Evolutionary conservation across 2,888 invertebrate species (phyloP), one percentile per base, ranked within the genome.

Genomic region (Cephus rjabovi): DNA sequence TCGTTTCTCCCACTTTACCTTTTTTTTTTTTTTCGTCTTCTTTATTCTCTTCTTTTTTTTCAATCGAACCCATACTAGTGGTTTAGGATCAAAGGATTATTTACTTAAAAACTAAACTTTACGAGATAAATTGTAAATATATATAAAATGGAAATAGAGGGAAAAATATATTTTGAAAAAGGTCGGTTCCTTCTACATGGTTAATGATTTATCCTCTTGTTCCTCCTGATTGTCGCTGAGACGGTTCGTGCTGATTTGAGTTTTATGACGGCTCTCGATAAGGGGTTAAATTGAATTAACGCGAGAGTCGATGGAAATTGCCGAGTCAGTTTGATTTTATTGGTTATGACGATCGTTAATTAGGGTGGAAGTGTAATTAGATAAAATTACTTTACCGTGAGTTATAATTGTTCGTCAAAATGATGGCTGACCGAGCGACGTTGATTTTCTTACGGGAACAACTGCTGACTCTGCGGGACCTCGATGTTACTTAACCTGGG

Each of bases 81-180:
- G 23, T 56, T 15, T 71, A 71, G 31, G 71, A 71, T 71, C 71
- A 30, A 12, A 33, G 31, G 30, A 71, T 71, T 71, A 71, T 71
- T 30, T 71, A 71, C 33, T 71, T 71, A 70, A 71, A 37, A 56
- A 30, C 71, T 56, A n/a, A 71, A 76, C n/a, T 73, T 73, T 33
- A 78, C 76, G 76, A 69, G 31, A 73, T 73, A 78, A 78, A 78
- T 76, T 78, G 78, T 78, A 78, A 78, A 78, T 78, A 78, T 75
- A 78, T 78, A 75, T 34, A 75, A 77, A 74, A 77, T 37, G 70
- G 70, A 77, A 77, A 76, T 76, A 71, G 37, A 69, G 33, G 74
- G 56, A 76, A 76, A 76, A 71, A 71, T 71, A 71, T 71, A 71
- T 71, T 71, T 71, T 71, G 71, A 71, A 71, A 71, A 71, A 11